Percentiles rank a stretch among this genome's conserved stretches.
These are phyloP conservation scores for Ctenopoma kingsleyae DNA, from an alignment of 2,797 vertebrate genomes.

Conservation along the genomic window DNA sequence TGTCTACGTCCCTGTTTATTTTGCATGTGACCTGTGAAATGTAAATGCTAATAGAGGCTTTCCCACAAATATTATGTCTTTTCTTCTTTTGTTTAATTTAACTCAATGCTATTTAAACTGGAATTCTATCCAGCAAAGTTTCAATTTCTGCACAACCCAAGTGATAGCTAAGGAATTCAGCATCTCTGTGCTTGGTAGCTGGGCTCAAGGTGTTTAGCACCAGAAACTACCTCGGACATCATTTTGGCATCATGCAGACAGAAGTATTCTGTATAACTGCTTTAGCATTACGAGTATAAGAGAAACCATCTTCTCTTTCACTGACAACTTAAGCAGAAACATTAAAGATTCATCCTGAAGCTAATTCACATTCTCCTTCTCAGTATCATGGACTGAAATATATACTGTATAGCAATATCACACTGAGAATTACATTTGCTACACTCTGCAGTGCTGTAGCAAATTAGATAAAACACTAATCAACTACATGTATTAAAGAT, in stretches of 20 bases:
- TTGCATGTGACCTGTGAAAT: slow-evolving; percentile 73
- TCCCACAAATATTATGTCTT: slow-evolving; percentile 33
- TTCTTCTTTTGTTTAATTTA: slow-evolving; percentile 44
- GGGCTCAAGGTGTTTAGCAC: slow-evolving; percentile 47
- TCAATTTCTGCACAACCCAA: slow-evolving; percentile 25
- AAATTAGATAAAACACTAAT: slow-evolving; percentile 34
- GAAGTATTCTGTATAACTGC: slow-evolving; percentile 82
- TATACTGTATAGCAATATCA: slow-evolving; percentile 2
- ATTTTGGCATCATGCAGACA: slow-evolving; percentile 69
- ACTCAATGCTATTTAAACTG: slow-evolving; percentile 46
- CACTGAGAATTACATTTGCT: slow-evolving; percentile 4
- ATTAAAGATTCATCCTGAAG: slow-evolving; percentile 67
- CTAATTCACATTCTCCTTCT: slow-evolving; percentile 32
- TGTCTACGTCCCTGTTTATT: slow-evolving; percentile 56
- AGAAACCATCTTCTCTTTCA: slow-evolving; percentile 86
- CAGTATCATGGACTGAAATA: slow-evolving; percentile 31
- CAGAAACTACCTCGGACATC: slow-evolving; percentile 53
- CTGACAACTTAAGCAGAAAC: slow-evolving; percentile 82
- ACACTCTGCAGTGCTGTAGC: neutral
- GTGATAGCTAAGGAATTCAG: slow-evolving; percentile 17
- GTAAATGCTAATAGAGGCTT: slow-evolving; percentile 56
- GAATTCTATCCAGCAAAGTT: slow-evolving; percentile 48
- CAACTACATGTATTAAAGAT: slow-evolving; percentile 13
- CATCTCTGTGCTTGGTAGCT: slow-evolving; percentile 55
- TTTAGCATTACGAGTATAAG: slow-evolving; percentile 84